Base-by-base conservation (phyloP, 2,113 vertebrate genomes). In the Myrmecobius fasciatus region DNA sequence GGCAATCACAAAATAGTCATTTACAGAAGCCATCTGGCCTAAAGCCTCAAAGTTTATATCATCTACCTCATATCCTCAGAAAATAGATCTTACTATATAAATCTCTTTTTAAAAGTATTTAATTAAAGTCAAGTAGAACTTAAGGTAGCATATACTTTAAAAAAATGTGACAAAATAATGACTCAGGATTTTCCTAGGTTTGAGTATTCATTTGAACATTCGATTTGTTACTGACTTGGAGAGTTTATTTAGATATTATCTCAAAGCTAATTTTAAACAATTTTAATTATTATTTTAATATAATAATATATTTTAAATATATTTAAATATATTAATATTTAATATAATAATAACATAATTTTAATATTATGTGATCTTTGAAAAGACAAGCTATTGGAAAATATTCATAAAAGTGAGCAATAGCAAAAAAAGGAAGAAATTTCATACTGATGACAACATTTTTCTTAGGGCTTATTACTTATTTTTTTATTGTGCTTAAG, bases 1-100 rank as follows among this genome's bases (percentile, higher is more conserved):
- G 90, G 95, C 92, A 91, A 96, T 53, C 52, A n/a, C 36, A 49
- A 94, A 96, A 92, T 67, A 67, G 95, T 56, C 91, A 96, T 5
- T 96, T 96, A 92, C 53, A 91, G 52, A 89, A 94, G 31, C 46
- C 67, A 43, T 75, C 49, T 67, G 36, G 60, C 53, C 89, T 2
- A 36, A 96, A 51, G 14, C 36, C 67, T 75, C 36, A 43, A 75
- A 75, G 92, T 48, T 26, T 91, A 11, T 92, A 46, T 83, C 24
- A 0, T 52, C 88, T 49, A 48, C 7, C 26, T 28, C 47, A 28
- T 93, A 56, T 92, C 91, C 31, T 75, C 53, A 93, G 60, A 89
- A 25, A 22, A 0, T 12, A 43, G 93, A 88, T 94, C n/a, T 92
- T 56, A 24, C 47, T 94, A 91, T 75, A 75, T 51, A 93, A 0